phyloP scores from a whole-genome alignment of 2,797 vertebrate genomes.

The Staurois parvus region DNA sequence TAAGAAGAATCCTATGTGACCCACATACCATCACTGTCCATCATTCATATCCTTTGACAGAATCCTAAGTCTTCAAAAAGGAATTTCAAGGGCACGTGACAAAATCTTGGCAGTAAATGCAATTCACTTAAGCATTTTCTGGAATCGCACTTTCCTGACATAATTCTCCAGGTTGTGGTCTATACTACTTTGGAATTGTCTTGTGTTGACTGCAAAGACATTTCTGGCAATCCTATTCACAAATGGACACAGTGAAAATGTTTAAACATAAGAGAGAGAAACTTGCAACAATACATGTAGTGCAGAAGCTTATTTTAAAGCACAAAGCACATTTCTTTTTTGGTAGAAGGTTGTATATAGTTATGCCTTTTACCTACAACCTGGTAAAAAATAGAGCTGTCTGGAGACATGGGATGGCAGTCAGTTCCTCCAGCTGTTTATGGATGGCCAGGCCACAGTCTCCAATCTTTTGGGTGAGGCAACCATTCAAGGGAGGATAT shows the following conservation, averaged over 20 bases:
- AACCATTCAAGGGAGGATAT: too few species aligned
- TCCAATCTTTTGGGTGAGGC: too few species aligned
- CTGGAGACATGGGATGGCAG: not conserved
- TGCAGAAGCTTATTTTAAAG: not conserved
- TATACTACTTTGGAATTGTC: not conserved
- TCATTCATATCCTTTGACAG: conserved; percentile 4
- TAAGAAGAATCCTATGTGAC: conserved; percentile 20
- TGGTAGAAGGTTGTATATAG: too few species aligned
- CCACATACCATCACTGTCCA: conserved; percentile 17
- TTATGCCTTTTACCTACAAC: not conserved
- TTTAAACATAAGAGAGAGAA: not conserved
- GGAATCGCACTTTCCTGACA: not conserved
- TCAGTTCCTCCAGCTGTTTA: too few species aligned
- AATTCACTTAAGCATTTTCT: not conserved
- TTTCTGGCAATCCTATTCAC: too few species aligned
- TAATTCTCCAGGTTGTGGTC: not conserved
- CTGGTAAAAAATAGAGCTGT: not conserved
- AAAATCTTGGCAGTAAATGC: conserved; percentile 6
- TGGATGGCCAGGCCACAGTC: too few species aligned
- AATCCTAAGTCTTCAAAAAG: not conserved
- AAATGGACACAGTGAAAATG: too few species aligned
- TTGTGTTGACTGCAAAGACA: not conserved
- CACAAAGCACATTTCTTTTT: not conserved
- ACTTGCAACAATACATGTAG: not conserved
- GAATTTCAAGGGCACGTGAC: not conserved